phyloP scores from a whole-genome alignment of 2,113 vertebrate genomes.

The Notiomystis cincta region DNA sequence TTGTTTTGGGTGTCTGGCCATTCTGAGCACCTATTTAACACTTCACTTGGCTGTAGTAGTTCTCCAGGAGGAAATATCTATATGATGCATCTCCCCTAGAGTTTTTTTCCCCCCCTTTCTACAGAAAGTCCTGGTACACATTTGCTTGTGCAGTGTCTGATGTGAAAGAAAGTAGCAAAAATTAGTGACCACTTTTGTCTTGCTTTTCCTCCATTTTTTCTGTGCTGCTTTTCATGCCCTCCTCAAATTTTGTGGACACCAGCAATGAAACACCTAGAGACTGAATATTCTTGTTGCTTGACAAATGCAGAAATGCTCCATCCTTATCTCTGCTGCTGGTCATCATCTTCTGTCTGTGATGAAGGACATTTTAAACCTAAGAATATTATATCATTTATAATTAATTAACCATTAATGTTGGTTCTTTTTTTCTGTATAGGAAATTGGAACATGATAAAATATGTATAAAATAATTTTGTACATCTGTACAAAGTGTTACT shows the following conservation, averaged over 20 bases:
- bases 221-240: neutral
- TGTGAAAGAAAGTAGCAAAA: neutral
- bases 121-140: fast-evolving
- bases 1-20: neutral
- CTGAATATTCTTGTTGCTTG: neutral
- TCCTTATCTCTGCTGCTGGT: neutral
- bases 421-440: neutral
- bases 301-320: neutral
- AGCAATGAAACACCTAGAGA: neutral
- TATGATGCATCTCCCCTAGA: neutral
- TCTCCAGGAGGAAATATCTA: neutral
- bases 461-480: neutral
- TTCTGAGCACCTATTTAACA: fast-evolving
- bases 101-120: neutral
- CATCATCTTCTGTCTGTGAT: neutral
- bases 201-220: neutral
- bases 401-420: fast-evolving
- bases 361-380: neutral
- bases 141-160: neutral
- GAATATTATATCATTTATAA: neutral
- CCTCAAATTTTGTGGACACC: neutral
- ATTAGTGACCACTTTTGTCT: neutral
- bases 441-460: neutral
- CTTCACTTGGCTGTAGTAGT: neutral
- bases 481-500: neutral